Evolutionary conservation across 2,113 vertebrate genomes (phyloP).

Genomic region (Dasyprocta punctata): DNA sequence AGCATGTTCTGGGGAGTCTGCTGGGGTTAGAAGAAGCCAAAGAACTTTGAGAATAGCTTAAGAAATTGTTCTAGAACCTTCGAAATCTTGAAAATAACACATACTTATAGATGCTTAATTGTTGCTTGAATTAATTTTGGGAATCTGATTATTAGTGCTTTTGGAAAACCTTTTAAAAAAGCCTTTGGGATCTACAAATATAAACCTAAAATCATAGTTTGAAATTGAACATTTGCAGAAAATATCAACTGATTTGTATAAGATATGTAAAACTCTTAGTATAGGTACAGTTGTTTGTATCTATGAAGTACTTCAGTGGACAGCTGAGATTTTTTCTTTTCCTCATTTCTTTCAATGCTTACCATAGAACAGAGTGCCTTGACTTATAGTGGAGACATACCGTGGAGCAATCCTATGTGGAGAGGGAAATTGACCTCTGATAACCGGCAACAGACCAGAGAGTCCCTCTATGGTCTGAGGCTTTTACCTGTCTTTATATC

Average conservation of each 20-base stretch:
- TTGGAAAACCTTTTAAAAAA: not conserved
- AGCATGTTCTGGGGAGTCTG: not conserved
- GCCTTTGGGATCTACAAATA: not conserved
- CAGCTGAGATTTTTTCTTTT: not conserved
- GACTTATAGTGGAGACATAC: not conserved
- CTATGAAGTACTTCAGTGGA: not conserved
- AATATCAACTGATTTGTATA: not conserved
- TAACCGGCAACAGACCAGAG: not conserved
- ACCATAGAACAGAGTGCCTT: no score
- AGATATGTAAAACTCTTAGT: not conserved
- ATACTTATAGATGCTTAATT: not conserved
- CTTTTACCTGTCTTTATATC: not conserved
- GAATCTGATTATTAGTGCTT: not conserved
- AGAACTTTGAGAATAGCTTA: not conserved
- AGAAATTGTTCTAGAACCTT: not conserved
- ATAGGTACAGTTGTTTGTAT: not conserved
- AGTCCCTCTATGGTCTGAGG: not conserved
- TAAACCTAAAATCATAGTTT: conserved; percentile 14
- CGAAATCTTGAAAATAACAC: conserved; percentile 26
- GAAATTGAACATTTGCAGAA: not conserved
- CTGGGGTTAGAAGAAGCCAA: not conserved
- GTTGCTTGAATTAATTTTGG: not conserved
- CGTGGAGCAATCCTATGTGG: not conserved
- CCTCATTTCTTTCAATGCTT: not conserved
- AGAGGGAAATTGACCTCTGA: not conserved